phyloP scores from a whole-genome alignment of 2,888 invertebrate genomes.

The Ophioninae sp. region DNA sequence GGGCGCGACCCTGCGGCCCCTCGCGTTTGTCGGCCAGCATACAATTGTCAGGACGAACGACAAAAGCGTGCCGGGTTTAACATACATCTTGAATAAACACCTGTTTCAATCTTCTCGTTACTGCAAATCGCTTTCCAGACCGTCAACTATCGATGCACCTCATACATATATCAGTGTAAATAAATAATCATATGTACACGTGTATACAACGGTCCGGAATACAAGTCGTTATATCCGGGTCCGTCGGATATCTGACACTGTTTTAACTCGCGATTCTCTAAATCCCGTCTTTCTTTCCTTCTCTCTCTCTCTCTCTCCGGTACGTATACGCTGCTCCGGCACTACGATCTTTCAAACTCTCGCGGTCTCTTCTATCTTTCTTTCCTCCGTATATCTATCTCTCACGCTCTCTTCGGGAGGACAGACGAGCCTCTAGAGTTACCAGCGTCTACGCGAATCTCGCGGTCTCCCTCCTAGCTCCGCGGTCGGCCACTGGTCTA shows the following conservation, averaged over 20 bases:
- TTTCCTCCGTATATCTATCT: neutral
- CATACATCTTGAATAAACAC: slow-evolving; percentile 71
- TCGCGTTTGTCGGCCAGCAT: slow-evolving; percentile 79
- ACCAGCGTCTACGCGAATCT: slow-evolving; percentile 16
- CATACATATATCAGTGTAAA: neutral
- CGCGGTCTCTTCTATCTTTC: neutral
- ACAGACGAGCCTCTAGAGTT: neutral
- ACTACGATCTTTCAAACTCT: slow-evolving; percentile 17
- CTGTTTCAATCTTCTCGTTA: slow-evolving; percentile 9
- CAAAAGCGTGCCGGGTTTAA: slow-evolving; percentile 70
- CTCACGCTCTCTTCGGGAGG: slow-evolving; percentile 54
- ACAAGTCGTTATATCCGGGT: slow-evolving; percentile 44
- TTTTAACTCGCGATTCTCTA: slow-evolving; percentile 41
- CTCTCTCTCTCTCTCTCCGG: too few species aligned
- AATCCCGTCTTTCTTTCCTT: neutral
- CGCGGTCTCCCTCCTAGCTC: slow-evolving; percentile 52
- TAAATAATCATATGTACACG: neutral
- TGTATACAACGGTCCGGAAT: slow-evolving; percentile 38
- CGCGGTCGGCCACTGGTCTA: slow-evolving; percentile 68
- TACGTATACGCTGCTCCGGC: too few species aligned
- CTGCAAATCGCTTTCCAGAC: neutral
- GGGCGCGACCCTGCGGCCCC: slow-evolving; percentile 84
- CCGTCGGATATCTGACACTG: slow-evolving; percentile 55
- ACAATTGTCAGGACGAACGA: slow-evolving; percentile 77
- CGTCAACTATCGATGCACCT: neutral